phyloP scores from a whole-genome alignment of 2,888 invertebrate species.

The Drosophila meridionalis region DNA sequence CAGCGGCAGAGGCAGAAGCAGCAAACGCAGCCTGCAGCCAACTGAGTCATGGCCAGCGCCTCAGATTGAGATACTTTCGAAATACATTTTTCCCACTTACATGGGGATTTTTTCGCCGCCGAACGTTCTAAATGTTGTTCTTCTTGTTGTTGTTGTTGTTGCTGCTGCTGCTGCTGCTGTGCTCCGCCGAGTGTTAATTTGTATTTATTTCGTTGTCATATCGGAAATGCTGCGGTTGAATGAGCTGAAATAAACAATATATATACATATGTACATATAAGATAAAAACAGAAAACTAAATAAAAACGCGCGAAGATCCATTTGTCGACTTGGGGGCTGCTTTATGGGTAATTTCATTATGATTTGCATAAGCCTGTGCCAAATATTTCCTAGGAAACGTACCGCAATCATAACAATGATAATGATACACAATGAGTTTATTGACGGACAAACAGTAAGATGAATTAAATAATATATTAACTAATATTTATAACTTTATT shows the following conservation, averaged over 20 bases:
- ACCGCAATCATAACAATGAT: slow-evolving; percentile 21
- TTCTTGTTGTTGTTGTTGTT: slow-evolving; percentile 9
- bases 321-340: background rate
- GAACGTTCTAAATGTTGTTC: slow-evolving; percentile 59
- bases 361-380: slow-evolving; percentile 65
- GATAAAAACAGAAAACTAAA: background rate
- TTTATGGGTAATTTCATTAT: slow-evolving; percentile 38
- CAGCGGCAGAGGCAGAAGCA: background rate
- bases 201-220: slow-evolving; percentile 18
- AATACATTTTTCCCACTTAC: slow-evolving; percentile 73
- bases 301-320: slow-evolving; percentile 7
- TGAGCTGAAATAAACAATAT: slow-evolving; percentile 6
- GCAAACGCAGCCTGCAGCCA: slow-evolving; percentile 35
- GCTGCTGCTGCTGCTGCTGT: slow-evolving; percentile 20
- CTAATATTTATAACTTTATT: slow-evolving; percentile 11
- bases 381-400: slow-evolving; percentile 71
- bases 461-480: slow-evolving; percentile 4
- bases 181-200: slow-evolving; percentile 49
- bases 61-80: slow-evolving; percentile 64
- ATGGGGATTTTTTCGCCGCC: slow-evolving; percentile 67
- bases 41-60: slow-evolving; percentile 68
- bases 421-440: slow-evolving; percentile 4
- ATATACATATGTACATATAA: background rate
- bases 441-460: background rate
- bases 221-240: slow-evolving; percentile 72